phyloP scores from a whole-genome alignment of 2,797 vertebrate species.

The Chloroceryle inda region DNA sequence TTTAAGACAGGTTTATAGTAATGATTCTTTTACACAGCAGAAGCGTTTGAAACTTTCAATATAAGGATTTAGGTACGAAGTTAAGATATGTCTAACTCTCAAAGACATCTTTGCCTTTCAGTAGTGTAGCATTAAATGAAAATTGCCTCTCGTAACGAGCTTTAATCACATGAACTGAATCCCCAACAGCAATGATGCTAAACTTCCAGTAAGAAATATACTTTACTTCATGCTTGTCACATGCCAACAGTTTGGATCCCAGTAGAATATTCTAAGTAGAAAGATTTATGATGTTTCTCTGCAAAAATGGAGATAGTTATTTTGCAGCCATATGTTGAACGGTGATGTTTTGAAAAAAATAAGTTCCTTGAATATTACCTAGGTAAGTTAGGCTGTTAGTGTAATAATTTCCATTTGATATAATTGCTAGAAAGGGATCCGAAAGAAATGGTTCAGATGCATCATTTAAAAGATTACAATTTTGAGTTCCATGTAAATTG shows the following conservation, averaged over 20 bases:
- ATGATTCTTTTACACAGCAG: neutral
- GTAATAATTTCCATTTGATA: conserved; percentile 35
- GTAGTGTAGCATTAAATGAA: neutral
- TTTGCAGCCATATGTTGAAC: conserved; percentile 34
- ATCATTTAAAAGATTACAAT: neutral
- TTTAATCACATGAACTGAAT: neutral
- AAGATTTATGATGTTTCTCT: conserved; percentile 43
- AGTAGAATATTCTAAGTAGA: conserved; percentile 3
- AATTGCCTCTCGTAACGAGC: neutral
- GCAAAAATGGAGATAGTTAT: neutral
- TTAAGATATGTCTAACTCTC: neutral
- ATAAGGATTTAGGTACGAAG: neutral
- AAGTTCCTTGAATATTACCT: conserved; percentile 21
- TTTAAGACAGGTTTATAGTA: neutral
- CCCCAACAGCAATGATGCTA: neutral
- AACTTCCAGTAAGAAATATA: conserved; percentile 4
- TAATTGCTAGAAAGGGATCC: conserved; percentile 30
- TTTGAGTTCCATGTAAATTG: neutral
- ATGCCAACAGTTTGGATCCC: conserved; percentile 17
- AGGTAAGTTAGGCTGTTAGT: conserved; percentile 9
- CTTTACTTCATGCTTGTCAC: neutral
- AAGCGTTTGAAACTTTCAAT: neutral
- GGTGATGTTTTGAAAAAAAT: neutral
- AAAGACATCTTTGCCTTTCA: neutral
- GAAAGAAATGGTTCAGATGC: neutral